Conservation (phyloP, 1,140 invertebrate genomes). For the Trinorchestia longiramus region DNA sequence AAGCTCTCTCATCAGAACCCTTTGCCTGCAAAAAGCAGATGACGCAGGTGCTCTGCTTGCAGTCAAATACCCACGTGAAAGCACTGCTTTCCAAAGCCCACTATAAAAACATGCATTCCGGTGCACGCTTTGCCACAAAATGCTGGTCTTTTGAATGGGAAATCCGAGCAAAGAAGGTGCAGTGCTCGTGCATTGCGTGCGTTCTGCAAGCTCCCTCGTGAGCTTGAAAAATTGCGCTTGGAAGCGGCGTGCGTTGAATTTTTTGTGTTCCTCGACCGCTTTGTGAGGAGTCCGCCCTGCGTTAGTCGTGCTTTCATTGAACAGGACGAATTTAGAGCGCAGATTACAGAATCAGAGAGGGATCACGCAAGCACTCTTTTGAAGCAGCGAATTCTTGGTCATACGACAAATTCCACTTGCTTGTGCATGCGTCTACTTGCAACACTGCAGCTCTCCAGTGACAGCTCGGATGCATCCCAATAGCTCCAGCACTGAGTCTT, state of each 20-base stretch:
- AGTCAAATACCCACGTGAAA: conserved; percentile 21
- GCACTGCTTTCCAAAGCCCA: neutral
- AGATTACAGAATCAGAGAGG: neutral
- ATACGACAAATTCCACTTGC: neutral
- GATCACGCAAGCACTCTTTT: neutral
- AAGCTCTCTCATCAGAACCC: neutral
- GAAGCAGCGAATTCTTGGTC: neutral
- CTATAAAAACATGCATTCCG: conserved; percentile 16
- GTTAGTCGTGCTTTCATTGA: neutral
- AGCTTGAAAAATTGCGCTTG: conserved; percentile 15
- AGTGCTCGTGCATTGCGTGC: neutral
- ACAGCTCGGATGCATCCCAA: neutral
- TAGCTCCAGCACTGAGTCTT: neutral
- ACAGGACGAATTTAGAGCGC: neutral
- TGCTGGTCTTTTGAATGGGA: neutral
- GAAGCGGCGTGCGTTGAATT: conserved; percentile 9
- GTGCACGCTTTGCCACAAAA: conserved; percentile 6
- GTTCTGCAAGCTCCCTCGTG: neutral
- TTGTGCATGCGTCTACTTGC: neutral
- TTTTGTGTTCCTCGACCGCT: neutral
- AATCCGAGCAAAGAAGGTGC: conserved; percentile 1
- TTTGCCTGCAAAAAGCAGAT: neutral
- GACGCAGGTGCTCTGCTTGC: conserved; percentile 26
- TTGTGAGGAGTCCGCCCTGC: neutral
- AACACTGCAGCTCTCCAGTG: neutral